Base-by-base conservation (phyloP, 1,140 invertebrate genomes). In the Diprion similis region DNA sequence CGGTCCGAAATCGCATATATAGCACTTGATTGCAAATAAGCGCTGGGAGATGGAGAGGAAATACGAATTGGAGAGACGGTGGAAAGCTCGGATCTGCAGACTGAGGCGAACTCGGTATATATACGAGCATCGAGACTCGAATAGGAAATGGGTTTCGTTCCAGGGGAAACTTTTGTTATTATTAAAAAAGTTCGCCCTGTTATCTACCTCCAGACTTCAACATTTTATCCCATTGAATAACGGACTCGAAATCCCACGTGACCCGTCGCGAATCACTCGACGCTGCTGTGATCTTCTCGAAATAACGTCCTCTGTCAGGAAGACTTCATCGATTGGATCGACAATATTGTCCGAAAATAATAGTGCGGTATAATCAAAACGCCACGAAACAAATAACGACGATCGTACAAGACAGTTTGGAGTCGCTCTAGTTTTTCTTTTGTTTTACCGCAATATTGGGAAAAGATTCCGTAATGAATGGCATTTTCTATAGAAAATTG, bases 101-200 rank as follows among this genome's bases (percentile, higher is more conserved):
- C 24, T 37, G 24, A 37, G 24, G 24, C 24, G 24, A 37, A 46
- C 70, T 70, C 71, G 68, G 68, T 75, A 67, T 18, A 17, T 75
- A 67, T 18, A 17, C 69, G n/a, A 74, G 67, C 64, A 70, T 72
- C 64, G 67, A 68, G 65, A 66, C 17, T 10, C 18, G 66, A 11
- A 72, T 18, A 37, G 67, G 19, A 13, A 19, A 48, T 37, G 46
- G 17, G 70, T 2, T 66, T 17, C 46, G 66, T 47, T 10, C 46
- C 66, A 68, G 51, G 73, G 73, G 77, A 79, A 78, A 73, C 77
- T 74, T 68, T 73, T 68, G 75, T 81, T 82, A 83, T 83, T 83
- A 82, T 83, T 81, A 79, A 81, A 83, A 83, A 82, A 83, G 80
- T 83, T 80, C 77, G 73, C 73, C 74, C 79, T 79, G 76, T 81